Conservation (phyloP, 1,140 invertebrate genomes). For the Tetramorium parvispinum region DNA sequence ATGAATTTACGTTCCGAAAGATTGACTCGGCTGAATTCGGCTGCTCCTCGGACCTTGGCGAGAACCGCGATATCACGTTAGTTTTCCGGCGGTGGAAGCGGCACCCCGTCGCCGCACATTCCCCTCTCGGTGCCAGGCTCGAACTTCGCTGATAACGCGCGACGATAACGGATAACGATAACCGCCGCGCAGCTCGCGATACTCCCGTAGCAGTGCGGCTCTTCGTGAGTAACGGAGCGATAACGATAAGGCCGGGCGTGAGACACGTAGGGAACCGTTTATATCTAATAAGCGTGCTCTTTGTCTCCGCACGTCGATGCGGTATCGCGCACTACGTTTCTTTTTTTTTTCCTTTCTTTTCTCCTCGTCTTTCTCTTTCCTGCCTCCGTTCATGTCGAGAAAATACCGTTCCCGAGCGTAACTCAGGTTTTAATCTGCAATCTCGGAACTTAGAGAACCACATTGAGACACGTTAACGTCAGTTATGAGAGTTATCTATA, state of each 20-base stretch:
- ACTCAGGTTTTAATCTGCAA: constrained; percentile 25
- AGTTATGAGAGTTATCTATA: background rate
- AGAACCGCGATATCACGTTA: constrained; percentile 27
- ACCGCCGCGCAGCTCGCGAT: constrained; percentile 72
- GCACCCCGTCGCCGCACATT: constrained; percentile 25
- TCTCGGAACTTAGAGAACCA: background rate
- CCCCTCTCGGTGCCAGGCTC: constrained; percentile 67
- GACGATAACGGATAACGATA: constrained; percentile 80
- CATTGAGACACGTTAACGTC: constrained; percentile 15
- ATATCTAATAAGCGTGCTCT: constrained; percentile 73
- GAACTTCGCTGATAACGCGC: constrained; percentile 79
- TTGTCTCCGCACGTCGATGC: constrained; percentile 63
- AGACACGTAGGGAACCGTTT: constrained; percentile 77
- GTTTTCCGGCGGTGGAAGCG: constrained; percentile 45
- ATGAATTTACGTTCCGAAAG: background rate
- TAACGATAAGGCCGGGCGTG: constrained; percentile 80
- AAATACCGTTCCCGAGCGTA: background rate
- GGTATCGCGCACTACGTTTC: constrained; percentile 27
- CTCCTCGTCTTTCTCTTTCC: background rate
- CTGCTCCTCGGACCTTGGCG: constrained; percentile 32
- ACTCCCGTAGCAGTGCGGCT: constrained; percentile 70
- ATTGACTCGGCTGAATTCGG: constrained; percentile 31
- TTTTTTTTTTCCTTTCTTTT: background rate
- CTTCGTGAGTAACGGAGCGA: constrained; percentile 81
- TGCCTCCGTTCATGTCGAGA: background rate